A percentile compares a stretch with the other conserved stretches of the same genome.
Conservation (phyloP, 2,888 invertebrate genomes). For the Chaitophorus viminalis region DNA sequence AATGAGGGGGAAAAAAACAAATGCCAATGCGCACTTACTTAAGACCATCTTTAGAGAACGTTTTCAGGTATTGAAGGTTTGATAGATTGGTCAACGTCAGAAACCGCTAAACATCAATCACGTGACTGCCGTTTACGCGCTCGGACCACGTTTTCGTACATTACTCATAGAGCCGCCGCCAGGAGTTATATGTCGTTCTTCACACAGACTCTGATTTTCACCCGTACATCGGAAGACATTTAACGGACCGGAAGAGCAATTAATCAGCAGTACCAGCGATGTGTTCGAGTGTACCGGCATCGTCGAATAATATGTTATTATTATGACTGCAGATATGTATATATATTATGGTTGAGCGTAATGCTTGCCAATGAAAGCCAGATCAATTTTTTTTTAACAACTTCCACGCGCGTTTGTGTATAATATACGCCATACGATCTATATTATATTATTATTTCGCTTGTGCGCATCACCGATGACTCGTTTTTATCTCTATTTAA, state of each 20-base stretch:
- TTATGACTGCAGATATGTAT: too few species aligned
- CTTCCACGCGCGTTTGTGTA: too few species aligned
- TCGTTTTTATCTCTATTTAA: too few species aligned
- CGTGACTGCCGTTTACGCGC: background rate
- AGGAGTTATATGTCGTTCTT: background rate
- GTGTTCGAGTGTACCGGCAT: background rate
- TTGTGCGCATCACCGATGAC: too few species aligned
- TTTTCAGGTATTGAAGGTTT: slow-evolving; percentile 38
- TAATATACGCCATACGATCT: too few species aligned
- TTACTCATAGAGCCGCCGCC: background rate
- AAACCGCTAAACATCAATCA: slow-evolving; percentile 46
- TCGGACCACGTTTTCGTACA: slow-evolving; percentile 6
- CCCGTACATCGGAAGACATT: background rate
- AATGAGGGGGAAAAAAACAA: background rate
- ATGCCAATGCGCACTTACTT: slow-evolving; percentile 34
- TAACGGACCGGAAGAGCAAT: background rate
- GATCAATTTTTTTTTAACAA: too few species aligned
- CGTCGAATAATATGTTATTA: too few species aligned
- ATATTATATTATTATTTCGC: too few species aligned
- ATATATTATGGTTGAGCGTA: too few species aligned
- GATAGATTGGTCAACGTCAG: slow-evolving; percentile 43
- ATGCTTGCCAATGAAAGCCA: too few species aligned
- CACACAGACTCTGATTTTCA: background rate
- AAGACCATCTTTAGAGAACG: slow-evolving; percentile 7
- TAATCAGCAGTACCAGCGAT: background rate